Conservation (phyloP, 2,888 invertebrate genomes). For the Pammene aurita region DNA sequence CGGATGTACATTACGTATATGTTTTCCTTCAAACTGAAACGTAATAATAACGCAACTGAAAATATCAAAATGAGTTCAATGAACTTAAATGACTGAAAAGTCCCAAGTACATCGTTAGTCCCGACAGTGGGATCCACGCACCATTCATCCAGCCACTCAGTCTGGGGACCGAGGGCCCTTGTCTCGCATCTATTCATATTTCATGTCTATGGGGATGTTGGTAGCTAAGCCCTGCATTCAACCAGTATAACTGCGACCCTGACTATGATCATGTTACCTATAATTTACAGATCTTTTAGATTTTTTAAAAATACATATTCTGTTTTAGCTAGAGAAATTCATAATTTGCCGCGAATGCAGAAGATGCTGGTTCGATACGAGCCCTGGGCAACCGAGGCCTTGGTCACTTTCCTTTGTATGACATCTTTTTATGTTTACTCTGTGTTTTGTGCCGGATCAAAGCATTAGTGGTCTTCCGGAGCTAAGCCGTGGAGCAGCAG, state of each 20-base stretch:
- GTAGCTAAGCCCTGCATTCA: background rate
- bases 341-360: too few relatives aligned
- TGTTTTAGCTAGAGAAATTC: too few relatives aligned
- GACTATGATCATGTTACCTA: background rate
- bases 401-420: too few relatives aligned
- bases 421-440: too few relatives aligned
- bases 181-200: slow-evolving; percentile 42
- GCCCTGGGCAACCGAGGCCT: too few relatives aligned
- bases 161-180: slow-evolving; percentile 45
- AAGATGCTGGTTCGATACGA: too few relatives aligned
- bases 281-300: background rate
- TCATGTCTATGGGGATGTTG: background rate
- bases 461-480: too few relatives aligned
- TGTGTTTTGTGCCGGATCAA: too few relatives aligned
- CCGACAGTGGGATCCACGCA: slow-evolving; percentile 46
- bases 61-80: background rate
- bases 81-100: background rate
- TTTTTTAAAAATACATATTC: too few relatives aligned
- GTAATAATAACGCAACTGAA: background rate
- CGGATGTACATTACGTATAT: too few relatives aligned
- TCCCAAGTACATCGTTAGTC: slow-evolving; percentile 47
- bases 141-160: slow-evolving; percentile 46
- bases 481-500: too few relatives aligned
- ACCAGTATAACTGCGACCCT: background rate
- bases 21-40: too few relatives aligned